phyloP scores from a whole-genome alignment of 37 sponge, comb jelly and placozoan species.

The Petrosia ficiformis region DNA sequence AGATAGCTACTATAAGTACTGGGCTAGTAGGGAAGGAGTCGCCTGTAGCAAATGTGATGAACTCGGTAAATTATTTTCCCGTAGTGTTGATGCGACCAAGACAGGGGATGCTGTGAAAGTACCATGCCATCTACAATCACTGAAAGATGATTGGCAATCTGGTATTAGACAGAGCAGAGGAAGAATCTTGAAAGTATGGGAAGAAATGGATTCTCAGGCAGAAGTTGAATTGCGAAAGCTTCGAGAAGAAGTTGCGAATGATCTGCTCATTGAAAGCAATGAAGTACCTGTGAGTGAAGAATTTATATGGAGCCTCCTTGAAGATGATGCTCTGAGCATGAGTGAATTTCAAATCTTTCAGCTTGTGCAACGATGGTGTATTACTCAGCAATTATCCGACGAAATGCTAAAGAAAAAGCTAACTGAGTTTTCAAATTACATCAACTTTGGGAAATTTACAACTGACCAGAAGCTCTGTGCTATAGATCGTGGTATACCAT shows the following conservation, averaged over 20 bases:
- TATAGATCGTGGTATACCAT: slow-evolving; percentile 64
- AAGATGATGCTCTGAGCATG: slow-evolving; percentile 16
- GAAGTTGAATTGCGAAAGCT: slow-evolving; percentile 27
- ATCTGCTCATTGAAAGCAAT: neutral
- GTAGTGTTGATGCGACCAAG: slow-evolving; percentile 73
- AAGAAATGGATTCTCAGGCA: slow-evolving; percentile 46
- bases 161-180: neutral
- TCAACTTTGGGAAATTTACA: slow-evolving; percentile 72
- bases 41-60: slow-evolving; percentile 48
- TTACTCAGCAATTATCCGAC: slow-evolving; percentile 17
- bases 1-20: slow-evolving; percentile 59
- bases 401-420: slow-evolving; percentile 34
- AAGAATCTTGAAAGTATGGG: slow-evolving; percentile 72
- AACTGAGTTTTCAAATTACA: slow-evolving; percentile 35
- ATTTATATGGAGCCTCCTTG: slow-evolving; percentile 41
- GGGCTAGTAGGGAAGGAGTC: slow-evolving; percentile 63
- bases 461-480: slow-evolving; percentile 51
- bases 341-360: slow-evolving; percentile 60
- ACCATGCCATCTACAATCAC: slow-evolving; percentile 29
- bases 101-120: slow-evolving; percentile 57
- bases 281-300: slow-evolving; percentile 30
- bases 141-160: neutral
- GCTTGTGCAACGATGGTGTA: slow-evolving; percentile 62
- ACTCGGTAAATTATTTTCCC: slow-evolving; percentile 59
- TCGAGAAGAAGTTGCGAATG: neutral